Evolutionary conservation across 2,888 invertebrate species (phyloP).

Genomic region (Exocentrus adspersus): DNA sequence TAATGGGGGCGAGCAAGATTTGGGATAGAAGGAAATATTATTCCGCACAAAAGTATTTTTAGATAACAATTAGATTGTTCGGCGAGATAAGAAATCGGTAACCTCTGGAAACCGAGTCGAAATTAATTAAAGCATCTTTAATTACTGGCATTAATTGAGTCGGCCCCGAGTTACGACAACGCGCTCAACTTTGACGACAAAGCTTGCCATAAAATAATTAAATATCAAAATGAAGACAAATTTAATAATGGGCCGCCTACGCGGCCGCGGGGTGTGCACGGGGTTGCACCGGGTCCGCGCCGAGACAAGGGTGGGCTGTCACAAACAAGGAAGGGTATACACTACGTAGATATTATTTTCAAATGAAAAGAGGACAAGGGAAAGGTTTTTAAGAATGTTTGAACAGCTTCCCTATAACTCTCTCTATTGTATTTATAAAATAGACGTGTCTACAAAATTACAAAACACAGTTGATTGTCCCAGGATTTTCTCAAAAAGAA

Average conservation of each 20-base stretch:
- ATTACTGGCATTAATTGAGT: conserved; percentile 61
- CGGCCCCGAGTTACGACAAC: conserved; percentile 57
- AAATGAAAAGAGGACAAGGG: no score
- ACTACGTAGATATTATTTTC: no score
- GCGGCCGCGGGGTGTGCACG: conserved; percentile 49
- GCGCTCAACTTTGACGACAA: conserved; percentile 59
- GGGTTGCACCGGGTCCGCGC: conserved; percentile 41
- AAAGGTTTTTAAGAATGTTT: no score
- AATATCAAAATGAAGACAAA: conserved; percentile 63
- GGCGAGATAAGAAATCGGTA: conserved; percentile 45
- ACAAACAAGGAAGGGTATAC: not conserved
- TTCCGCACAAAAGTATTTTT: not conserved
- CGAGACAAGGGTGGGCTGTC: conserved; percentile 20
- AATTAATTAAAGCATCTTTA: conserved; percentile 63
- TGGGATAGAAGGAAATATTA: no score
- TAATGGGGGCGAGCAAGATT: conserved; percentile 1
- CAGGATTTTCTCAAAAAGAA: no score
- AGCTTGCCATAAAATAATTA: conserved; percentile 62
- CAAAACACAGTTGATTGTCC: no score
- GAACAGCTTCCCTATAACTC: no score
- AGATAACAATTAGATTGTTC: conserved; percentile 42
- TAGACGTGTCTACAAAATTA: no score
- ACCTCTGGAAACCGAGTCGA: conserved; percentile 54
- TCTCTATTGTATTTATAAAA: no score
- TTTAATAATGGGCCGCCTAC: conserved; percentile 60